Conservation (phyloP, 2,113 vertebrate species). For the Montifringilla adamsi region DNA sequence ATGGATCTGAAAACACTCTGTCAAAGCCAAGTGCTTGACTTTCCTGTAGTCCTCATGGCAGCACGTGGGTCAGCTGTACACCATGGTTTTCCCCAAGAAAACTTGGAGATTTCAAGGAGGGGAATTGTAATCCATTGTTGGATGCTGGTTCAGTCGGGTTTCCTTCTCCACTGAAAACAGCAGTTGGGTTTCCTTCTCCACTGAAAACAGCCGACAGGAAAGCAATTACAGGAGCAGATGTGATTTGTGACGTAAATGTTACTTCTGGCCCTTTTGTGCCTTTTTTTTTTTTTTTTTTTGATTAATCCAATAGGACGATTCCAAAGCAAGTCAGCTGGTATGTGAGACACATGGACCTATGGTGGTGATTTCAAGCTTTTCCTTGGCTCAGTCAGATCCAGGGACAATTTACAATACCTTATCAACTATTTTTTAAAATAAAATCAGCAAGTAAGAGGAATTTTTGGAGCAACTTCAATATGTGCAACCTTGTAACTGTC, state of each 20-base stretch:
- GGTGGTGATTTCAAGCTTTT: not conserved
- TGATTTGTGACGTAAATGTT: conserved; percentile 47
- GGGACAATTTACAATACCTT: not conserved
- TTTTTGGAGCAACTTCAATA: not conserved
- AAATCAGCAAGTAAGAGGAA: not conserved
- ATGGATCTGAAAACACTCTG: not conserved
- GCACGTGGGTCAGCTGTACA: not conserved
- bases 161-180: not conserved
- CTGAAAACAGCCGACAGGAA: not conserved
- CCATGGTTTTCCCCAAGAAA: not conserved
- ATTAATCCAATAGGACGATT: not conserved
- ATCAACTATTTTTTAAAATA: not conserved
- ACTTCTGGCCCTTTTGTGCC: not conserved
- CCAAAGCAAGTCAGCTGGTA: not conserved
- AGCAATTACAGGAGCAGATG: conserved; percentile 47
- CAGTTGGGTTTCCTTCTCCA: not conserved
- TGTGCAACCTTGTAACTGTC: not conserved
- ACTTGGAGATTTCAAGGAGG: not conserved
- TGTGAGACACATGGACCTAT: accelerated
- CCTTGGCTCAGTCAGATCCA: not conserved
- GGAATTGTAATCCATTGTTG: conserved; percentile 23
- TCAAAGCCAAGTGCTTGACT: not conserved
- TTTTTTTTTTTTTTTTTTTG: not conserved
- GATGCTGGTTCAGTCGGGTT: not conserved
- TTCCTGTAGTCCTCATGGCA: not conserved